Evolutionary conservation across 2,113 vertebrate genomes (phyloP).

Genomic region (Pomatorhinus ruficollis): DNA sequence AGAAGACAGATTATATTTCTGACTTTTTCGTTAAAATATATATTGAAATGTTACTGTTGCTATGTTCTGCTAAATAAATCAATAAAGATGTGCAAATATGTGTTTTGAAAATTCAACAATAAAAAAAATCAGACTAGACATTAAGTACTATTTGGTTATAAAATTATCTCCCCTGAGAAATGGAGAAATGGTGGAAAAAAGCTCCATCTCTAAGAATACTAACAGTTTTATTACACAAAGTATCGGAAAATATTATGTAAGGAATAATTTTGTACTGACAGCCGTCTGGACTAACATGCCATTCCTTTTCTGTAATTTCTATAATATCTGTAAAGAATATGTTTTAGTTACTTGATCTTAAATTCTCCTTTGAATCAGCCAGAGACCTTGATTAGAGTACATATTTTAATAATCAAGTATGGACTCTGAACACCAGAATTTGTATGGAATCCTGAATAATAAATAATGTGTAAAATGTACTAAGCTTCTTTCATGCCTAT

Average conservation of each 20-base stretch:
- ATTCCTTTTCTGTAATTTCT: background rate
- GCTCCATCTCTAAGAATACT: background rate
- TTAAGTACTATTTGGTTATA: background rate
- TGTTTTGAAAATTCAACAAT: background rate
- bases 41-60: background rate
- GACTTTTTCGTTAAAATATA: background rate
- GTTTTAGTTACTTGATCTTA: background rate
- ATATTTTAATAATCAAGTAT: background rate
- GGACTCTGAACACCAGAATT: background rate
- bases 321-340: background rate
- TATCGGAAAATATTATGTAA: background rate
- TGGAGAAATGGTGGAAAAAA: background rate
- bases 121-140: background rate
- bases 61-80: background rate
- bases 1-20: background rate
- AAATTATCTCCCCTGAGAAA: background rate
- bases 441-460: background rate
- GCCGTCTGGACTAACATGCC: background rate
- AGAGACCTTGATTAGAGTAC: background rate
- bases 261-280: background rate
- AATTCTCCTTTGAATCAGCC: background rate
- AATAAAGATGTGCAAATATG: background rate
- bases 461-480: background rate
- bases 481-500: background rate
- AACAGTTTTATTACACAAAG: background rate